Evolutionary conservation across 1,140 invertebrate species (phyloP).

Genomic region (Bombus pascuorum): DNA sequence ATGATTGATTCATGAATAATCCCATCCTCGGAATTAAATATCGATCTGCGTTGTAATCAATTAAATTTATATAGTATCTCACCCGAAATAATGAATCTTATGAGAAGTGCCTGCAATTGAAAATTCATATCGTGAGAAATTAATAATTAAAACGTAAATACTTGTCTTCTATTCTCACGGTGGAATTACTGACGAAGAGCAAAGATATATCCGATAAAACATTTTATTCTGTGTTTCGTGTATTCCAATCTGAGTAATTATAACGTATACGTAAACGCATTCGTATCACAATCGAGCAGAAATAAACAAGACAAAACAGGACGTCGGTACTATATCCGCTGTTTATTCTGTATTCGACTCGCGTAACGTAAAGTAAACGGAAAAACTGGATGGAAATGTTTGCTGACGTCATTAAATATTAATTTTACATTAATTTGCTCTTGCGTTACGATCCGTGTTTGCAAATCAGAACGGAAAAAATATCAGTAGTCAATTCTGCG

Average conservation of each 20-base stretch:
- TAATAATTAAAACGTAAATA: not conserved
- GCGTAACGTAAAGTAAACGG: not conserved
- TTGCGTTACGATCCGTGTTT: not conserved
- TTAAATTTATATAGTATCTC: not conserved
- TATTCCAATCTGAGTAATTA: not conserved
- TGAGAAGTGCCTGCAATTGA: not conserved
- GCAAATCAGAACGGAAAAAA: not conserved
- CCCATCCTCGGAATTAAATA: not conserved
- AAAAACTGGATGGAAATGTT: not conserved
- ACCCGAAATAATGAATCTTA: not conserved
- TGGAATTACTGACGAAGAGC: not conserved
- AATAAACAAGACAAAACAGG: not conserved
- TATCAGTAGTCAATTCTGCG: slow-evolving; percentile 3
- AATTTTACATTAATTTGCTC: slow-evolving; percentile 21
- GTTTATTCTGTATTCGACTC: not conserved
- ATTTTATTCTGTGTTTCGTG: not conserved
- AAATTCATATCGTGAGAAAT: not conserved
- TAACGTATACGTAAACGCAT: not conserved
- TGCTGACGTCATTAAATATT: slow-evolving; percentile 24
- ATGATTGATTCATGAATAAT: not conserved
- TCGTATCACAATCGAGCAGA: not conserved
- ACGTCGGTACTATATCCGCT: not conserved
- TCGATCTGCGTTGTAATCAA: not conserved
- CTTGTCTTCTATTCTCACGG: not conserved
- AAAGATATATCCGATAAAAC: not conserved